These are phyloP conservation scores for Anastrepha ludens DNA, from an alignment of 1,140 invertebrate species.

Conservation along the genomic window DNA sequence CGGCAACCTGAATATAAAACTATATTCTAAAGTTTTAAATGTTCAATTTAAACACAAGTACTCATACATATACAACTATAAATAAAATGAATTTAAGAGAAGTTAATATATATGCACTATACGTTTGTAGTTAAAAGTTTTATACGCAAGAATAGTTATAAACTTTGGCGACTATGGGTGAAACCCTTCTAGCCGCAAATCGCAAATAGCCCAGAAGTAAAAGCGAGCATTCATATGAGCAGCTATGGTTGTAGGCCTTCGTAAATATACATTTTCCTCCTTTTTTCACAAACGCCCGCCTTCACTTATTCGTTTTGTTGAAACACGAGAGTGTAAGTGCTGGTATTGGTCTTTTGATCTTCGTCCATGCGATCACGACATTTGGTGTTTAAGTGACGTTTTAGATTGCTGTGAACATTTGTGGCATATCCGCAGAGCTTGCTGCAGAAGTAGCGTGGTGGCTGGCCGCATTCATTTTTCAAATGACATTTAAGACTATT, in stretches of 20 bases:
- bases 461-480: constrained; percentile 75
- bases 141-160: too few relatives aligned
- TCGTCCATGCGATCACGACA: constrained; percentile 71
- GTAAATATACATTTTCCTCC: too few relatives aligned
- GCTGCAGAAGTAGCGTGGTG: constrained; percentile 74
- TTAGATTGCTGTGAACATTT: constrained; percentile 77
- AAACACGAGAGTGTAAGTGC: constrained; percentile 70
- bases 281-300: not conserved
- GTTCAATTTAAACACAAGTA: not conserved
- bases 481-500: constrained; percentile 74
- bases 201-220: not conserved
- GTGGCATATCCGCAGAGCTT: constrained; percentile 76
- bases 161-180: too few relatives aligned
- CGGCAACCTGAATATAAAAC: too few relatives aligned
- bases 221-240: not conserved
- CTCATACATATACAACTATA: not conserved
- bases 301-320: constrained; percentile 64
- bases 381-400: constrained; percentile 75
- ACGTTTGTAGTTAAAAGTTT: not conserved
- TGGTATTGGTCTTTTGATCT: constrained; percentile 62
- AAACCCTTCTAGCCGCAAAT: not conserved
- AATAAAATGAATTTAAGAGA: not conserved
- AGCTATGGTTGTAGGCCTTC: not conserved
- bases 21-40: not conserved
- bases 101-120: constrained; percentile 16